phyloP scores from a whole-genome alignment of 1,140 invertebrate genomes.

The Bacillus rossius region DNA sequence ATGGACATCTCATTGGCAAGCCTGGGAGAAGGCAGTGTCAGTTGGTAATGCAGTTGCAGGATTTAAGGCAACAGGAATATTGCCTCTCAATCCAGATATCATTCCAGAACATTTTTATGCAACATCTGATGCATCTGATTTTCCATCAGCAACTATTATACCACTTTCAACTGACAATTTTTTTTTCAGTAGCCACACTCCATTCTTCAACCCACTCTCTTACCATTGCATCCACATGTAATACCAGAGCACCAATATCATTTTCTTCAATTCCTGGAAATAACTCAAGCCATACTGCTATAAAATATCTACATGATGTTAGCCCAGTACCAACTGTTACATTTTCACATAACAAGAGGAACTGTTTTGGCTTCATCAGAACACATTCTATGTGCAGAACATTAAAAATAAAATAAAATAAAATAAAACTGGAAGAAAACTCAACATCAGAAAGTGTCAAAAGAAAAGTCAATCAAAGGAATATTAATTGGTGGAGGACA shows the following conservation, averaged over 20 bases:
- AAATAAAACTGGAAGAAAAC: too few relatives aligned
- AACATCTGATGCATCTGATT: neutral
- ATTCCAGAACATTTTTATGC: slow-evolving; percentile 19
- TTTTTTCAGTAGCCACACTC: too few relatives aligned
- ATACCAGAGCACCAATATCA: too few relatives aligned
- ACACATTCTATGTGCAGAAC: too few relatives aligned
- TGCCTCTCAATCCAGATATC: slow-evolving; percentile 22
- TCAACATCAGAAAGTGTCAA: too few relatives aligned
- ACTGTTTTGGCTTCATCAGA: too few relatives aligned
- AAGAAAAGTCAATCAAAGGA: too few relatives aligned
- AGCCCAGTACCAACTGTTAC: neutral
- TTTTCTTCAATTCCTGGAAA: too few relatives aligned
- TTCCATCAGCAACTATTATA: neutral
- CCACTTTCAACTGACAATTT: neutral
- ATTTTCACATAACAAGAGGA: neutral
- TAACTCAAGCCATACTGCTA: neutral
- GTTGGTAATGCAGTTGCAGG: slow-evolving; percentile 20
- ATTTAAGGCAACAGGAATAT: slow-evolving; percentile 24
- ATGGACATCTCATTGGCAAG: slow-evolving; percentile 18
- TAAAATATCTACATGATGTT: neutral
- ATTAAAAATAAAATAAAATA: too few relatives aligned
- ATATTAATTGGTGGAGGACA: too few relatives aligned
- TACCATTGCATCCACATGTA: too few relatives aligned
- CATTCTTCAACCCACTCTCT: too few relatives aligned
- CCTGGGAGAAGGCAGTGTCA: slow-evolving; percentile 19